phyloP scores from a whole-genome alignment of 2,888 invertebrate genomes.

The Netelia inedita region DNA sequence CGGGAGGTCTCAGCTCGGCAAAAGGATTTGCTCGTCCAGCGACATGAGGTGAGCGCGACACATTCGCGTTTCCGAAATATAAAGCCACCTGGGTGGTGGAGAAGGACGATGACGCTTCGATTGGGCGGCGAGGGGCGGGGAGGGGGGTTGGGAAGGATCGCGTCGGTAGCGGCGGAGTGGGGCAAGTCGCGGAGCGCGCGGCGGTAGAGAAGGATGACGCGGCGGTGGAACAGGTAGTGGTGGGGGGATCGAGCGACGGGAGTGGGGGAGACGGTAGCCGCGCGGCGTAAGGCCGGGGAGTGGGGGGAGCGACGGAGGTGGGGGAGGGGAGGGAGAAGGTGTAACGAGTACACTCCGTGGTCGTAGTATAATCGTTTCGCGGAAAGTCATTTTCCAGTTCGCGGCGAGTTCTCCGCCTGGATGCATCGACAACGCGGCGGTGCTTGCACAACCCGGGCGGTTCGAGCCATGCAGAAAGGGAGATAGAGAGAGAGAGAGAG shows the following conservation, averaged over 20 bases:
- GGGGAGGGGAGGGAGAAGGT: constrained; percentile 38
- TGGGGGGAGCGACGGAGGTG: background rate
- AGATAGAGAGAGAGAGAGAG: background rate
- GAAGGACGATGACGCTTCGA: too few species aligned
- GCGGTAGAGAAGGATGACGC: too few species aligned
- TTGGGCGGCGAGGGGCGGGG: background rate
- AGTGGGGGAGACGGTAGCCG: background rate
- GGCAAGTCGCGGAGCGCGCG: too few species aligned
- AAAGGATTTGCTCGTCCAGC: constrained; percentile 36
- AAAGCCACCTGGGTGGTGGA: background rate
- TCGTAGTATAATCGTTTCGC: constrained; percentile 79
- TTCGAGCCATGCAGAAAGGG: constrained; percentile 8
- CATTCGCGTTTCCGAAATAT: constrained; percentile 32
- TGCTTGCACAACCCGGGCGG: constrained; percentile 26
- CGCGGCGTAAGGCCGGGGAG: background rate
- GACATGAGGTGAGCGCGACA: constrained; percentile 39
- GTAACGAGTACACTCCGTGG: constrained; percentile 60
- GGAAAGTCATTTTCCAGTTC: constrained; percentile 79
- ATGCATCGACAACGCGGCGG: constrained; percentile 54
- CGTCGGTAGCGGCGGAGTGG: background rate
- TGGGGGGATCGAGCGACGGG: constrained; percentile 11
- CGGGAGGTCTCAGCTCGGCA: constrained; percentile 17
- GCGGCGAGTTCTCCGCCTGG: constrained; percentile 63
- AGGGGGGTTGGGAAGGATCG: constrained; percentile 1
- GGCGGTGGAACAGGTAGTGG: constrained; percentile 12